phyloP scores from a whole-genome alignment of 2,113 vertebrate species.

The Thunnus maccoyii region DNA sequence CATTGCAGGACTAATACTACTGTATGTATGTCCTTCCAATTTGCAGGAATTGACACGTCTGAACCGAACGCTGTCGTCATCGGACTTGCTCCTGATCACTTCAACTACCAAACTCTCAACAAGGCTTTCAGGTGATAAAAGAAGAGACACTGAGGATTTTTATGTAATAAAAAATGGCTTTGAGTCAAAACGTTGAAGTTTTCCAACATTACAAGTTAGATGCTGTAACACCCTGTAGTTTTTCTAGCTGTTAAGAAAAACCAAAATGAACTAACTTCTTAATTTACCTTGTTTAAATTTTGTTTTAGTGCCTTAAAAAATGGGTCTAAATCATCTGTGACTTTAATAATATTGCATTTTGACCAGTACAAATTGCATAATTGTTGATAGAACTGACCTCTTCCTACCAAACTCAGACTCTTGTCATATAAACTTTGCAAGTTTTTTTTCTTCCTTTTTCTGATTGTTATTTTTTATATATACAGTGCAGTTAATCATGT shows the following conservation, averaged over 20 bases:
- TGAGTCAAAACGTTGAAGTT: not conserved
- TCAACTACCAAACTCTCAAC: constrained; percentile 94
- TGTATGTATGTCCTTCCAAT: not conserved
- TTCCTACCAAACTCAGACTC: too few relatives aligned
- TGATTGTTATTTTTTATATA: not conserved
- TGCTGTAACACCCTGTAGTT: not conserved
- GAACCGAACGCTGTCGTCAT: constrained; percentile 95
- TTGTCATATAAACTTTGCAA: not conserved
- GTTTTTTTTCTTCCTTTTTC: not conserved
- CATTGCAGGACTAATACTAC: not conserved
- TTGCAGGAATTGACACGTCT: constrained; percentile 88
- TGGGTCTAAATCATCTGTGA: not conserved
- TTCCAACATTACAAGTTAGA: not conserved
- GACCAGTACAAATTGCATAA: not conserved
- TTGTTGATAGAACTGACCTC: not conserved
- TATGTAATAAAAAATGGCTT: not conserved
- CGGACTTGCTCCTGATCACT: constrained; percentile 93
- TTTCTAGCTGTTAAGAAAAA: too few relatives aligned
- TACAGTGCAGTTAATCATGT: not conserved
- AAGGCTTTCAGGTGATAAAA: constrained; percentile 87
- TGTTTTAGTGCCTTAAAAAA: not conserved
- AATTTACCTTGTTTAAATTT: not conserved
- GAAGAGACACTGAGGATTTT: too few relatives aligned
- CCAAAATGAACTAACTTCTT: too few relatives aligned
- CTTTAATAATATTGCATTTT: not conserved